Base-by-base conservation (phyloP, 2,888 invertebrate species). In the Melanotus villosus region DNA sequence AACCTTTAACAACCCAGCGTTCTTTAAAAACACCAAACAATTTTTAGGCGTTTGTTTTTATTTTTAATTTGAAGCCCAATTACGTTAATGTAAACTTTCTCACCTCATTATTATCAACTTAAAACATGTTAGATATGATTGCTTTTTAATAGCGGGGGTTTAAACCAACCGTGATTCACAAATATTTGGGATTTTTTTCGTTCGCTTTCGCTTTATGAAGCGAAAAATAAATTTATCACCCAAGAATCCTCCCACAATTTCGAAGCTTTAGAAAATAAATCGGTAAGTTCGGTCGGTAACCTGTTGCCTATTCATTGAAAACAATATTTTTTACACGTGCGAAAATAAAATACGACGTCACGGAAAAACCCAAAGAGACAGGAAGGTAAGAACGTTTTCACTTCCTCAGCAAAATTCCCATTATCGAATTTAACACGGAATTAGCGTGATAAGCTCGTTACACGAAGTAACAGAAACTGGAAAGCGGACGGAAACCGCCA, bases 281-380 rank as follows among this genome's bases (percentile, higher is more conserved):
- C n/a, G n/a, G n/a, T n/a, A n/a, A n/a, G n/a, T n/a, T 41, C 7
- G 14, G 41, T 41, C 41, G 18, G 7, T 41, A 41, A 16, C 41
- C 41, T 14, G 14, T 18, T 41, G 5, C 41, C 41, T 41, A 16
- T 41, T 41, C 41, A 41, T 41, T 14, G 16, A 14, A 41, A 34
- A 34, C 34, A 34, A 34, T n/a, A 26, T 41, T 41, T 41, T 38
- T 41, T 41, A 41, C 18, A 41, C 41, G 41, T 41, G 41, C 41
- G 16, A 16, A 16, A 41, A 12, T 5, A 9, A 34, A 12, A 34
- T 12, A 5, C 34, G 34, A 34, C 34, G 34, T 41, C 41, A 41
- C 41, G 41, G 41, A 41, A 41, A 41, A 41, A 14, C 41, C 41
- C 41, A 14, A 14, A 41, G 7, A 16, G 14, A 16, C 41, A 41